Conservation (phyloP, 2,888 invertebrate species). For the Kuschelorhynchus macadamiae region DNA sequence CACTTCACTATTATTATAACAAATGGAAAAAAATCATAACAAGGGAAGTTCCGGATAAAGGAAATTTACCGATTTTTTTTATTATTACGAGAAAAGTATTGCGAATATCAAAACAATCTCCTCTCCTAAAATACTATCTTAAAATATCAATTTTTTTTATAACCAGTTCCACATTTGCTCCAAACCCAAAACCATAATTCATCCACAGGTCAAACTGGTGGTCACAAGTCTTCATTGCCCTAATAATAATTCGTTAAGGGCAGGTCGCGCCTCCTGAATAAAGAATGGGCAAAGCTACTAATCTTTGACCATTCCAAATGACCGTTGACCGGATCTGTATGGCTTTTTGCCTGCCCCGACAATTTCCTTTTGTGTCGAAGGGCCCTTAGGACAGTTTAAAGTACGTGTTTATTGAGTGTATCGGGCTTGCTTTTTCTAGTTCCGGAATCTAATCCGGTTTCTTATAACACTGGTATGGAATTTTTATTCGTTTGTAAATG, state of each 20-base stretch:
- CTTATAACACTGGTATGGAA: background rate
- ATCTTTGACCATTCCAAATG: slow-evolving; percentile 20
- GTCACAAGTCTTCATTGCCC: background rate
- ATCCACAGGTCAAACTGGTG: too few relatives aligned
- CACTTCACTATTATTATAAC: too few relatives aligned
- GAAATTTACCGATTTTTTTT: too few relatives aligned
- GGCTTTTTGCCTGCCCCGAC: slow-evolving; percentile 3
- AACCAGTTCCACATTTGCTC: too few relatives aligned
- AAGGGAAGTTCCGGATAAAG: too few relatives aligned
- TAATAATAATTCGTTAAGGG: background rate
- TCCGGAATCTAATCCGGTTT: slow-evolving; percentile 5
- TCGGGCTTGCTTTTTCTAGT: slow-evolving; percentile 2
- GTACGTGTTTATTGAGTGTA: slow-evolving; percentile 19
- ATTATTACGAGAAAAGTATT: too few relatives aligned
- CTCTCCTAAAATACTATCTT: too few relatives aligned
- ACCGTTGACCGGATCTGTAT: slow-evolving; percentile 20
- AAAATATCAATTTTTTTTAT: too few relatives aligned
- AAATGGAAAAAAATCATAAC: too few relatives aligned
- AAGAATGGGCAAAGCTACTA: slow-evolving; percentile 4
- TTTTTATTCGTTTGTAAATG: slow-evolving; percentile 15
- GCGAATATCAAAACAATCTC: too few relatives aligned
- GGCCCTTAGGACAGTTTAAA: slow-evolving; percentile 4
- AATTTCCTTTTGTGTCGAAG: slow-evolving; percentile 11
- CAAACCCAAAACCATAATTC: too few relatives aligned
- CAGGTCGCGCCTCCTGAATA: background rate